Percentiles rank a stretch among this genome's conserved stretches.
Evolutionary conservation across 1,140 invertebrate species (phyloP).

Genomic region (Drosophila repleta): DNA sequence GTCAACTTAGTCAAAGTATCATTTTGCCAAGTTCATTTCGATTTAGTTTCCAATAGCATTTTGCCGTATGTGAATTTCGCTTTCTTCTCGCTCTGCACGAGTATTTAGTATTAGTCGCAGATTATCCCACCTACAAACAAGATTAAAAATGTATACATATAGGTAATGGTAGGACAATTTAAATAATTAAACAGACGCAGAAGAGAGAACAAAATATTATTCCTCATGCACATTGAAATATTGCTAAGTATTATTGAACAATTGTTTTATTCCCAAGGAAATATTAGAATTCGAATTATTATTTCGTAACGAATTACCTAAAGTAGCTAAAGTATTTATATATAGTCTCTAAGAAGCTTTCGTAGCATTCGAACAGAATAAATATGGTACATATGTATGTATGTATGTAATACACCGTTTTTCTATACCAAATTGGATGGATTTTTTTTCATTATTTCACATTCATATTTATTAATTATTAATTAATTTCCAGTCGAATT

Average conservation of each 20-base stretch:
- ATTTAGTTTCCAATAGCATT: too few relatives aligned
- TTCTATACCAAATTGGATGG: not conserved
- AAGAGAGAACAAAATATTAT: not conserved
- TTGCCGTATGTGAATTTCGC: too few relatives aligned
- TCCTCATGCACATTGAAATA: too few relatives aligned
- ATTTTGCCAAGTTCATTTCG: too few relatives aligned
- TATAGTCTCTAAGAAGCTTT: not conserved
- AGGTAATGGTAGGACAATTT: not conserved
- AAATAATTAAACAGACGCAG: not conserved
- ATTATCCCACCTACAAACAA: slow-evolving; percentile 29
- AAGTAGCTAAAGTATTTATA: slow-evolving; percentile 5
- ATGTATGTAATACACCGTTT: too few relatives aligned
- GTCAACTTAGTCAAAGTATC: too few relatives aligned
- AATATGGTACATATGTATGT: slow-evolving; percentile 1
- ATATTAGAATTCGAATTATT: not conserved
- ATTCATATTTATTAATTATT: too few relatives aligned
- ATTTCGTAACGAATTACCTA: slow-evolving; percentile 1
- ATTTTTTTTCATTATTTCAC: too few relatives aligned
- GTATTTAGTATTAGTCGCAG: slow-evolving; percentile 15
- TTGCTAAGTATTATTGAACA: not conserved
- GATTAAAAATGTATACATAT: not conserved
- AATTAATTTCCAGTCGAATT: too few relatives aligned
- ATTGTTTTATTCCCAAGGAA: slow-evolving; percentile 9
- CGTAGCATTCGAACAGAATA: not conserved
- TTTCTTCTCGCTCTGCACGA: slow-evolving; percentile 5